Percentiles rank a stretch among this genome's conserved stretches.
These are phyloP conservation scores for Sesamia inferens DNA, from an alignment of 2,888 invertebrate genomes.

Conservation along the genomic window DNA sequence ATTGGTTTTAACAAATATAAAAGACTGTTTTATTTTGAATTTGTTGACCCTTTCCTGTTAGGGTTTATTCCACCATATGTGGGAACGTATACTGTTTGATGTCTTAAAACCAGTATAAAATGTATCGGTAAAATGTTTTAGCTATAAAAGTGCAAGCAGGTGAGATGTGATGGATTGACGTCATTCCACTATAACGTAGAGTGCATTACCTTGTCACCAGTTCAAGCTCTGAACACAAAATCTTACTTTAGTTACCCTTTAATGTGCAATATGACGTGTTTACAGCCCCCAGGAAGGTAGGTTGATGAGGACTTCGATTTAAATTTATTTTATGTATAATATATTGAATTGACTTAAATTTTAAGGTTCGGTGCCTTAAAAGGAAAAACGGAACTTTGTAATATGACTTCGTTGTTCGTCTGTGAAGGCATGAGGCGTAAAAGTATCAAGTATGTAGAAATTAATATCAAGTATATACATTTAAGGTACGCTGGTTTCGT, in stretches of 20 bases:
- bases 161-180: slow-evolving; percentile 59
- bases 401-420: not conserved
- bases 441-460: not conserved
- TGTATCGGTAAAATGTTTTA: slow-evolving; percentile 51
- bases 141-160: slow-evolving; percentile 56
- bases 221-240: slow-evolving; percentile 43
- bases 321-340: not conserved
- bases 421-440: not conserved
- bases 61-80: slow-evolving; percentile 15
- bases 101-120: slow-evolving; percentile 50
- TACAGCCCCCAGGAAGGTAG: not conserved
- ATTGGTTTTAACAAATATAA: slow-evolving; percentile 6
- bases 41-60: not conserved
- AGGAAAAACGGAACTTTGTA: not conserved
- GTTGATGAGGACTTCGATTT: not conserved
- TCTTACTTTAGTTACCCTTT: slow-evolving; percentile 26
- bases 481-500: too few relatives aligned
- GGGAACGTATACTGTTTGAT: slow-evolving; percentile 30
- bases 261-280: slow-evolving; percentile 19
- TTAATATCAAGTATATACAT: too few relatives aligned
- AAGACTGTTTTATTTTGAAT: slow-evolving; percentile 21
- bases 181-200: slow-evolving; percentile 37
- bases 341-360: not conserved
- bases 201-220: slow-evolving; percentile 60
- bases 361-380: not conserved